Base-by-base conservation (phyloP, 1,140 invertebrate genomes). In the Proales similis region DNA sequence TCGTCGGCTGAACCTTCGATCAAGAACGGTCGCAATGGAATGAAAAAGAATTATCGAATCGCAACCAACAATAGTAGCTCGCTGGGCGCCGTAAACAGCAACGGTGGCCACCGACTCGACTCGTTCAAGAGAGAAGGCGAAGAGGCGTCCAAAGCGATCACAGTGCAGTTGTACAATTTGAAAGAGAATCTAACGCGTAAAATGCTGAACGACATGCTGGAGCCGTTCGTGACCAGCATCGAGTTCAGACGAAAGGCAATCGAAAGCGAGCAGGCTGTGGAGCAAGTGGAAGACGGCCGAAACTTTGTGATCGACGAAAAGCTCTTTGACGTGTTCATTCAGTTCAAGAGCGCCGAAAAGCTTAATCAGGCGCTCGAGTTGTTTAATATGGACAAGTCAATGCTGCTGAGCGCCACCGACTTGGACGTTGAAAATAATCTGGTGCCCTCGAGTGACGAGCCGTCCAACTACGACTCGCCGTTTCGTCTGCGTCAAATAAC, bases 101-200 rank as follows among this genome's bases (percentile, higher is more conserved):
- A n/a, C n/a, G n/a, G n/a, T n/a, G n/a, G n/a, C n/a, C n/a, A n/a
- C n/a, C n/a, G n/a, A n/a, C n/a, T n/a, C n/a, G n/a, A n/a, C n/a
- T n/a, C n/a, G n/a, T n/a, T n/a, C n/a, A n/a, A n/a, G n/a, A n/a
- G n/a, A n/a, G n/a, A n/a, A n/a, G n/a, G n/a, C n/a, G n/a, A n/a
- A n/a, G n/a, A n/a, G n/a, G n/a, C n/a, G n/a, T n/a, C 42, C 38
- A 53, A 53, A 53, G 42, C 38, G 38, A 53, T 53, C 38, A 53
- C 38, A 53, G 38, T 53, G 38, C 48, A 53, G 42, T 32, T 53
- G 6, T 53, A 53, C 17, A 53, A 53, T 38, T 53, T 53, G 32
- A 53, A 38, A n/a, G 30, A 19, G 38, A 33, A 53, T 38, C 42
- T 53, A 30, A 53, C 48, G 22, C 22, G 32, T n/a, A 38, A 19